These are phyloP conservation scores for Meriones psammophilus DNA, from an alignment of 2,797 vertebrate genomes.

Conservation along the genomic window DNA sequence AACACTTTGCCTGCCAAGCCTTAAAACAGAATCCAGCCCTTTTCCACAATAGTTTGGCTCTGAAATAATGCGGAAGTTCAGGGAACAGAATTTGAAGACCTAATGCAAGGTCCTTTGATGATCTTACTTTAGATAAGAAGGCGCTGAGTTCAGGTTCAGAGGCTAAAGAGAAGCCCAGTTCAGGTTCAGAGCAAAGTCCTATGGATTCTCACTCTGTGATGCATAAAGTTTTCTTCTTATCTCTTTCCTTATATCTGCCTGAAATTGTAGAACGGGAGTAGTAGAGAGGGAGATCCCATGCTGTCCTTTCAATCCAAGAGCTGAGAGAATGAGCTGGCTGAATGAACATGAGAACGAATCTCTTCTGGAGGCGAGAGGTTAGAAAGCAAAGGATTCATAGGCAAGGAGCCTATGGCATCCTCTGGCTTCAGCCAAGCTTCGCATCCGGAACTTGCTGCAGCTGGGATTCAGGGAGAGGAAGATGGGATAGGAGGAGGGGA, in stretches of 20 bases:
- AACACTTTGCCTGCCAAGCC: background rate
- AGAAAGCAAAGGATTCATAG: background rate
- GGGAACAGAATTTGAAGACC: background rate
- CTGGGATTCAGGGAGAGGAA: constrained; percentile 42
- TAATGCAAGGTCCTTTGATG: background rate
- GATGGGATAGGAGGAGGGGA: constrained; percentile 49
- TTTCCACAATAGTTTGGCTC: background rate
- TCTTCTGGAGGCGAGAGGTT: background rate
- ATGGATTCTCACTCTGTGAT: background rate
- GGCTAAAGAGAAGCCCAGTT: background rate
- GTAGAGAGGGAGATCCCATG: background rate
- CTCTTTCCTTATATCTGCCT: background rate
- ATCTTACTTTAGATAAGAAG: background rate
- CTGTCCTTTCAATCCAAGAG: background rate
- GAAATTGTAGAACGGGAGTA: background rate
- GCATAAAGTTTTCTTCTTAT: constrained; percentile 69
- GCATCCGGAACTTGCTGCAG: constrained; percentile 37
- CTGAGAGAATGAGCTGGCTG: background rate
- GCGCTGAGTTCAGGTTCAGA: background rate
- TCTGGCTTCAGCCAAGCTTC: background rate
- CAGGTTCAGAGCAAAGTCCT: background rate
- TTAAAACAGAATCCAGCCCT: background rate
- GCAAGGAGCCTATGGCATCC: background rate
- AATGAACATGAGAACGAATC: background rate
- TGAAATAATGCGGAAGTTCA: background rate